Evolutionary conservation across 92 coral and sea anemone genomes (phyloP).

Genomic region (Pocillopora meandrina): DNA sequence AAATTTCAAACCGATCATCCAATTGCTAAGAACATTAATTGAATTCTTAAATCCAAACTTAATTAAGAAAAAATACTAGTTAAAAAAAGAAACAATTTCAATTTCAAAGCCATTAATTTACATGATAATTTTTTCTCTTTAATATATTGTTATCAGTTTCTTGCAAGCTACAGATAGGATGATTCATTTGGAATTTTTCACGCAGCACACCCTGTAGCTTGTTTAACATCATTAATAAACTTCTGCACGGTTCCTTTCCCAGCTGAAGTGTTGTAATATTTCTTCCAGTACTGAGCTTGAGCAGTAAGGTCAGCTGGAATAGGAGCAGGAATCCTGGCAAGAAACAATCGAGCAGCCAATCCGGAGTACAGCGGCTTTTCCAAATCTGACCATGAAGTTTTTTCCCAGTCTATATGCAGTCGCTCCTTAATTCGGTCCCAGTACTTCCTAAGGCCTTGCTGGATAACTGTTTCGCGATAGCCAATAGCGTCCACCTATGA

Average conservation of each 20-base stretch:
- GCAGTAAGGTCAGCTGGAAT: constrained; percentile 51
- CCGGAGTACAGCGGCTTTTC: constrained; percentile 75
- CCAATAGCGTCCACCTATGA: constrained; percentile 73
- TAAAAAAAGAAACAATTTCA: no score
- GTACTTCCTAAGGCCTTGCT: constrained; percentile 62
- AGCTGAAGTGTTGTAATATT: constrained; percentile 67
- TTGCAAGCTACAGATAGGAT: no score
- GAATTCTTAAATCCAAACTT: no score
- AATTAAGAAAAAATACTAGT: no score
- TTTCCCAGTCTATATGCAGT: constrained; percentile 67
- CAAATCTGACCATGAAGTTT: constrained; percentile 66
- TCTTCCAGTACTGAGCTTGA: constrained; percentile 80
- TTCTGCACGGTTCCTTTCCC: constrained; percentile 74
- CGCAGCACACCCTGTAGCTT: constrained; percentile 67
- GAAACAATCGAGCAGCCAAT: constrained; percentile 74
- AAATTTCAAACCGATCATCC: no score
- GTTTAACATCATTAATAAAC: constrained; percentile 62
- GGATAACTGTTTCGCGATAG: constrained; percentile 51
- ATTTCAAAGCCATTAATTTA: no score
- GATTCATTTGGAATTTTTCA: neutral
- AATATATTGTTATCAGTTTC: no score
- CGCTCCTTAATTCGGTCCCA: constrained; percentile 25
- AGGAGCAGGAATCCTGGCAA: constrained; percentile 64
- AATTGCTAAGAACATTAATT: no score
- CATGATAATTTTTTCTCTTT: no score